Evolutionary conservation across 2,888 invertebrate species (phyloP), one percentile per base, ranked within the genome.

Genomic region (Ophion ellenae): DNA sequence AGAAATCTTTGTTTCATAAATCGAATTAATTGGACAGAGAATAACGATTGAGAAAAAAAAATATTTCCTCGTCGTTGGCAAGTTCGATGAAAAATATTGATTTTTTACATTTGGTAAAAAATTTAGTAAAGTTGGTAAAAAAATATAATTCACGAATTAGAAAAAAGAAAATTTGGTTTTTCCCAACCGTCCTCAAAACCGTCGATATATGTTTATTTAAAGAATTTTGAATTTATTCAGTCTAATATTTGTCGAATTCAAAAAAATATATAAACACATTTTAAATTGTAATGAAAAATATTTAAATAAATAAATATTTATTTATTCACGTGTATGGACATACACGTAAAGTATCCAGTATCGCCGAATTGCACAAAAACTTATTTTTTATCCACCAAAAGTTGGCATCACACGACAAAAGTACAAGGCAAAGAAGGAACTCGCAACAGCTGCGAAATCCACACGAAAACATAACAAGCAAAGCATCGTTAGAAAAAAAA

Each of bases 141-240:
- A 53, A 53, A 14, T 14, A 53, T 4, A 53, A 14, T 14, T 53
- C 17, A 5, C 17, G 53, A 53, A 53, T 53, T 5, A 17, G 3
- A 17, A 53, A 53, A 53, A 53, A 17, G 17, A 53, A 3, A 53
- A 40, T 40, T 7, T 40, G 1, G 40, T 7, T 40, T 40, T 40
- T 40, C 2, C 3, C 7, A 67, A 17, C 1, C 20, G 10, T 17
- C 20, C 40, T 45, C 67, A 40, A 67, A 67, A 10, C 36, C 11
- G 20, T 32, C 32, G 1, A 1, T 40, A 67, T 17, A 0, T 20
- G 17, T 78, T 70, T 69, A 77, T 67, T 84, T 47, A 4, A 32
- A 32, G 4, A 32, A 32, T 32, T 66, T 83, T 32, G 81, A 78
- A 78, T 78, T 80, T 32, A 32, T 32, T 32, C 32, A 32, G 20